Base-by-base conservation (phyloP, 1,140 invertebrate genomes). In the Eciton burchellii region DNA sequence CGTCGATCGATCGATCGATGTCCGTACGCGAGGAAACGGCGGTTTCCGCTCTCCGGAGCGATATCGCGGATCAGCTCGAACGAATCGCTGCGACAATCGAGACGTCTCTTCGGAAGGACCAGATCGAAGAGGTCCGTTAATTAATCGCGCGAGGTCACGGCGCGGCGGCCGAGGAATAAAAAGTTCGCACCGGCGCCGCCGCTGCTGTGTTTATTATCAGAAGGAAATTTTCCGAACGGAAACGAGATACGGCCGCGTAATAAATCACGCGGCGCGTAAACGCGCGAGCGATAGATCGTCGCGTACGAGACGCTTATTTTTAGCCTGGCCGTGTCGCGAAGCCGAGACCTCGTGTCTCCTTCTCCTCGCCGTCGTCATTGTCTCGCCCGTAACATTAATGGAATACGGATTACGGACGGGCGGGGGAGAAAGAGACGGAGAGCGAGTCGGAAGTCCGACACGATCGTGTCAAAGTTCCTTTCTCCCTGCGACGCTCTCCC, bases 261-360 rank as follows among this genome's bases (percentile, higher is more conserved):
- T 77, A 77, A 77, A 77, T 77, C 74, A 77, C 35, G 49, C 19
- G 45, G 72, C 59, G 63, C 52, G 52, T 26, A 14, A 49, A 26
- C 66, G 35, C 68, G 49, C 24, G 56, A 19, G 47, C 56, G 47
- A 71, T 62, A 71, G 63, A 81, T 84, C 19, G 63, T 81, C 52
- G 29, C 66, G 11, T 56, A 74, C 21, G 8, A n/a, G n/a, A n/a
- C 72, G 54, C 66, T 77, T 84, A 81, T 84, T 84, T 84, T 84
- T 72, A 81, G 60, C 59, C 16, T 9, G 19, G 24, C 29, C 49
- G 56, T 72, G 74, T 43, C 49, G 63, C 16, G 16, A 45, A 81
- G 19, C 3, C 47, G 26, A 76, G 59, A 65, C 59, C 14, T 59
- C 41, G 14, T 81, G 19, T 47, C 43, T 49, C 52, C n/a, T 49